These are phyloP conservation scores for Cuniculus paca DNA, from an alignment of 2,797 vertebrate genomes.

Conservation along the genomic window DNA sequence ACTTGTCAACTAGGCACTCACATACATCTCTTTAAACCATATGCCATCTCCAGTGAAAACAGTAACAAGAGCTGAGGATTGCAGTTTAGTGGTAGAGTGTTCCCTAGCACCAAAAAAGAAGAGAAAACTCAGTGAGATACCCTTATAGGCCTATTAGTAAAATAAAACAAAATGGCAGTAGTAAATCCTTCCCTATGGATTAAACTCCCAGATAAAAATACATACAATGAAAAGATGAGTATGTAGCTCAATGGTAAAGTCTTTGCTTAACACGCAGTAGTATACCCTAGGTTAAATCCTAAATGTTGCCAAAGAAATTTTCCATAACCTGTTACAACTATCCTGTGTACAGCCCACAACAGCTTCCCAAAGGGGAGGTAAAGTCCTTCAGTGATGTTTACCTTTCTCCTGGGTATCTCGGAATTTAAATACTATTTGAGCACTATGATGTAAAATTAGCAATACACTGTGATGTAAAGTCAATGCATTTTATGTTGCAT, in stretches of 20 bases:
- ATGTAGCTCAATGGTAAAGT: neutral
- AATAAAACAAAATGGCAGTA: neutral
- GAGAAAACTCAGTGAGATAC: neutral
- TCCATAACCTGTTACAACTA: neutral
- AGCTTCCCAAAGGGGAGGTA: neutral
- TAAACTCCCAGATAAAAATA: neutral
- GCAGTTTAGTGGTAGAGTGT: neutral
- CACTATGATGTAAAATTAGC: neutral
- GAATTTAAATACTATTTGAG: neutral
- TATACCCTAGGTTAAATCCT: neutral
- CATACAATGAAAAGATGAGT: neutral
- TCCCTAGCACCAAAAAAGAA: neutral
- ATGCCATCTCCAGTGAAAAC: slow-evolving; percentile 3
- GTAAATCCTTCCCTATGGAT: neutral
- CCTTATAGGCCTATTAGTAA: neutral
- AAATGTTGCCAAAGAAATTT: neutral
- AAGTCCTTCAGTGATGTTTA: neutral
- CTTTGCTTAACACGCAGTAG: neutral
- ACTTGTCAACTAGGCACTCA: neutral
- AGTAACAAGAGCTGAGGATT: neutral
- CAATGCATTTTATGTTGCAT: neutral
- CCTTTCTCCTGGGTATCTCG: neutral
- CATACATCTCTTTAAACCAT: neutral
- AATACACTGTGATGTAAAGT: neutral
- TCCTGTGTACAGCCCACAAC: neutral